Evolutionary conservation across 35 echinoderm and acorn worm genomes (phyloP), one percentile per base, ranked within the genome.

Genomic region (Anneissia japonica): DNA sequence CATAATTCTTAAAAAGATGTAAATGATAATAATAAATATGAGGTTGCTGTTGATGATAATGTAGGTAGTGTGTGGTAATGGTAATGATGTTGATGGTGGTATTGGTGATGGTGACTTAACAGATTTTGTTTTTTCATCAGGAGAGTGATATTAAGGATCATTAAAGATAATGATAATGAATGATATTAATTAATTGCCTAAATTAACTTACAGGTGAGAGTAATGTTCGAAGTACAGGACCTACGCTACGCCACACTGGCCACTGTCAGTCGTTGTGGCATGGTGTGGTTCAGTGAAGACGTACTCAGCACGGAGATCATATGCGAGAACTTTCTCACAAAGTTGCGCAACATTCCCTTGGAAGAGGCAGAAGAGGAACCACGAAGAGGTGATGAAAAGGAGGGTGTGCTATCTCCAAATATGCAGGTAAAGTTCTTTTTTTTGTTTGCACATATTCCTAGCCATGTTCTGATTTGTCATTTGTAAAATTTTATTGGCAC

Each of bases 221-320:
- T 99, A 83, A 99, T 99, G 96, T 99, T 99, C 91, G 96, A 99
- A 74, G 96, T 99, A 28, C 91, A 99, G 81, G 92, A 99, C 77
- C 87, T 99, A 32, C 82, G 92, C 6, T 99, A 78, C 72, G 96
- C 96, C 23, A 99, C 96, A 89, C 34, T 99, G 92, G 96, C 96
- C 30, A 99, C 96, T 11, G 96, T 99, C 81, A 99, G 92, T 86
- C 96, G 96, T 36, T 99, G 96, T 77, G 96, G 96, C 79, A 99
- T 99, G 96, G 96, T 99, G 28, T 99, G 96, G 96, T 99, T 99
- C 92, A 99, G 96, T 84, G 96, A 99, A 81, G 96, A 99, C 32
- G 96, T 99, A 13, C 89, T 99, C 41, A 99, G 92, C 74, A 92
- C 92, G 23, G 96, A 99, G 79, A 86, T 99, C 55, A 94, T 99